phyloP scores from a whole-genome alignment of 2,797 vertebrate genomes.

The Dipus sagitta region DNA sequence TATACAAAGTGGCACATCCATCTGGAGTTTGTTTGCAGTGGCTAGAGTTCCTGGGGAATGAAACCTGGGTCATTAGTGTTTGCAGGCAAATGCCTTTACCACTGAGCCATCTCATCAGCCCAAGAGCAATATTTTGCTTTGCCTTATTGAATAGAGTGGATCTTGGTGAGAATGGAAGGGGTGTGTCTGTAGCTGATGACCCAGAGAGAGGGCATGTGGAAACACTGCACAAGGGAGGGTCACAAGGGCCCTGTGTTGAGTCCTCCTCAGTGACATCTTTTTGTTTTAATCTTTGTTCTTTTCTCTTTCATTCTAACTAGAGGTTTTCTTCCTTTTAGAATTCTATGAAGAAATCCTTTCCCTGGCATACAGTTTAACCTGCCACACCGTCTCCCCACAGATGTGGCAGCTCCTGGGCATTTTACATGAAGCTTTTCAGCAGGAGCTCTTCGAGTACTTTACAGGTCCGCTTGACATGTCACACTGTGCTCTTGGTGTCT shows the following conservation, averaged over 20 bases:
- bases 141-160: not conserved
- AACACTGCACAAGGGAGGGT: fast-evolving
- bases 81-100: no score
- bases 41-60: no score
- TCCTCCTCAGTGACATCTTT: not conserved
- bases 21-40: no score
- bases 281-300: not conserved
- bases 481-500: constrained; percentile 48
- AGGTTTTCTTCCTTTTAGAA: constrained; percentile 88
- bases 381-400: constrained; percentile 95
- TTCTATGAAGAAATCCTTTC: constrained; percentile 99
- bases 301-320: constrained; percentile 50
- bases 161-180: not conserved
- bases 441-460: constrained; percentile 98
- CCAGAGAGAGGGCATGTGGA: not conserved
- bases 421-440: constrained; percentile 96
- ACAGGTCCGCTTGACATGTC: constrained; percentile 89
- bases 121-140: not conserved
- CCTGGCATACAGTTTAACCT: constrained; percentile 96
- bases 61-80: no score
- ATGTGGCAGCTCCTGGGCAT: constrained; percentile 99
- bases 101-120: no score
- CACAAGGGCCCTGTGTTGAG: not conserved
- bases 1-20: no score
- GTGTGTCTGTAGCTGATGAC: not conserved